phyloP scores from a whole-genome alignment of 2,888 invertebrate species.

The Chymomyza caudatula region DNA sequence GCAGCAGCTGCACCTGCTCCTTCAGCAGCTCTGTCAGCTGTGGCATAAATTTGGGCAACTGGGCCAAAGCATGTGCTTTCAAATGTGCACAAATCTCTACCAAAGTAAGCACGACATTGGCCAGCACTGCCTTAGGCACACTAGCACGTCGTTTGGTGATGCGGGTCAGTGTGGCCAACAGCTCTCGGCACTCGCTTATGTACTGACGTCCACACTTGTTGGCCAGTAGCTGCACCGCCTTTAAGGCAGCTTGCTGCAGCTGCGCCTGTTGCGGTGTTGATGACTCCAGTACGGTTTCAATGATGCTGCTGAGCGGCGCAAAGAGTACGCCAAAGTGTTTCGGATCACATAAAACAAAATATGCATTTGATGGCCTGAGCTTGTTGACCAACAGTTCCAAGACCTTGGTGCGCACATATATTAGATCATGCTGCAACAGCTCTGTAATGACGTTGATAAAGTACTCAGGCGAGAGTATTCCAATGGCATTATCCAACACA shows the following conservation, averaged over 20 bases:
- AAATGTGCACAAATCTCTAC: constrained; percentile 83
- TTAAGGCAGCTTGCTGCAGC: constrained; percentile 89
- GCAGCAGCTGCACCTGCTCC: constrained; percentile 80
- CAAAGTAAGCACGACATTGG: constrained; percentile 86
- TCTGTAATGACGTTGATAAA: constrained; percentile 88
- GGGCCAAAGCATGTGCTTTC: constrained; percentile 85
- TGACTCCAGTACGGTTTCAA: constrained; percentile 80
- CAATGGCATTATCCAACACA: constrained; percentile 88
- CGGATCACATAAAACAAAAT: constrained; percentile 80
- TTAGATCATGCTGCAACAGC: constrained; percentile 84
- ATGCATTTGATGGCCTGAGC: constrained; percentile 84
- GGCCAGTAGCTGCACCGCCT: constrained; percentile 90
- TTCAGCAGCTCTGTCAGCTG: constrained; percentile 84
- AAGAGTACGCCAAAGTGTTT: constrained; percentile 81
- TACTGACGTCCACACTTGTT: constrained; percentile 84
- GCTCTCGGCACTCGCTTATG: constrained; percentile 84
- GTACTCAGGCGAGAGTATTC: constrained; percentile 86
- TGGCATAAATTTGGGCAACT: constrained; percentile 89
- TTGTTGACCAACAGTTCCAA: constrained; percentile 92
- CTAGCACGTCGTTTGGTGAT: constrained; percentile 65
- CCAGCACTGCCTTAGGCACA: constrained; percentile 80
- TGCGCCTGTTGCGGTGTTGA: constrained; percentile 72
- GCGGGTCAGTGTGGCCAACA: constrained; percentile 84
- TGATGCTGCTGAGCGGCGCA: constrained; percentile 81
- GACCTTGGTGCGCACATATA: constrained; percentile 87